Conservation (phyloP, 2,888 invertebrate genomes). For the Enchytraeus crypticus region DNA sequence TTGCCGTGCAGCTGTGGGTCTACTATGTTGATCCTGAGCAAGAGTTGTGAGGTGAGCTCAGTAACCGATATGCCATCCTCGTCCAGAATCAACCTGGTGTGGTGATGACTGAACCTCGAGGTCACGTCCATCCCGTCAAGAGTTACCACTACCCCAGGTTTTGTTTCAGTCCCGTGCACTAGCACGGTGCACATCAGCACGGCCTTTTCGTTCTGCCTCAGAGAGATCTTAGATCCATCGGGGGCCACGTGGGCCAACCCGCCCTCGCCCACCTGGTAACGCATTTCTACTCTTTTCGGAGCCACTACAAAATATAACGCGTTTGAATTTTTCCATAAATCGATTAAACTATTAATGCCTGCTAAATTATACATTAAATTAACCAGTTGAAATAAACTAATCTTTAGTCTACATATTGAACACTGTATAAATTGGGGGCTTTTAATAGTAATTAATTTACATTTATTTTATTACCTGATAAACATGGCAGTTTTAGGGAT, state of each 20-base stretch:
- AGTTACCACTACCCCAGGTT: background rate
- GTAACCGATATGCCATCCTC: background rate
- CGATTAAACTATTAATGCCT: too few species aligned
- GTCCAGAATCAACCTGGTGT: background rate
- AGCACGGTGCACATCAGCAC: background rate
- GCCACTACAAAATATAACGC: background rate
- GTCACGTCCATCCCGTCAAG: background rate
- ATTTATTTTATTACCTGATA: too few species aligned
- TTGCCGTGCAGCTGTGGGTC: background rate
- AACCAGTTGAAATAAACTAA: too few species aligned
- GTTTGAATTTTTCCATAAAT: too few species aligned
- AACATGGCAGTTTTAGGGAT: too few species aligned
- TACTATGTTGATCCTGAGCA: background rate
- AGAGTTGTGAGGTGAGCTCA: background rate
- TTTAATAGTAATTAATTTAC: too few species aligned
- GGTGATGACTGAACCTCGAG: background rate
- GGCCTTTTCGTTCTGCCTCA: background rate
- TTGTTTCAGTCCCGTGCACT: background rate
- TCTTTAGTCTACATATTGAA: too few species aligned
- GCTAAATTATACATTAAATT: too few species aligned
- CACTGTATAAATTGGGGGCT: too few species aligned
- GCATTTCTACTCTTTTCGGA: background rate
- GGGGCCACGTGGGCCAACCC: background rate
- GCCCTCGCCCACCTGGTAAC: background rate
- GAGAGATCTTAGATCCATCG: background rate